Evolutionary conservation across 2,113 vertebrate species (phyloP).

Genomic region (Salvelinus fontinalis): DNA sequence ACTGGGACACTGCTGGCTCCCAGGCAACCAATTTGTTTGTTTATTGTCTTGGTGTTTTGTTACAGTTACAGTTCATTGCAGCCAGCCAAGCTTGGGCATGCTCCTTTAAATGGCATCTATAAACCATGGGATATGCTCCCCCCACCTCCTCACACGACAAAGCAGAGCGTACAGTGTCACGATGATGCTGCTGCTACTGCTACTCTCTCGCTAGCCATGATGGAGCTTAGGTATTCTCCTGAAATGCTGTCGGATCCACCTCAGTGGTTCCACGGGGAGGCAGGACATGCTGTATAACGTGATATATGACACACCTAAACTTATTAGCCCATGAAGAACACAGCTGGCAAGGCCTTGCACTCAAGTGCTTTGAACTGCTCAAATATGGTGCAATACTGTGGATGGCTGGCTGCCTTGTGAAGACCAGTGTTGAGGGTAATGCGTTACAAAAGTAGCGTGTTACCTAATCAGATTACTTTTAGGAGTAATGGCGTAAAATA

Average conservation of each 20-base stretch:
- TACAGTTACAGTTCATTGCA: constrained; percentile 73
- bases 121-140: constrained; percentile 63
- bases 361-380: constrained; percentile 43
- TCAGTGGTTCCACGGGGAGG: constrained; percentile 41
- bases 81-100: constrained; percentile 61
- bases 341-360: not conserved
- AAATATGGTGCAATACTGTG: constrained; percentile 59
- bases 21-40: constrained; percentile 76
- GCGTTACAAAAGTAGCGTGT: no score
- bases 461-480: no score
- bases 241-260: constrained; percentile 51
- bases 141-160: constrained; percentile 7
- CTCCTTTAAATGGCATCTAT: constrained; percentile 76
- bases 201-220: constrained; percentile 23
- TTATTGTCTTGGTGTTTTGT: constrained; percentile 77
- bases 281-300: constrained; percentile 27
- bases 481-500: no score
- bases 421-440: constrained; percentile 38
- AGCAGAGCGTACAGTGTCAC: not conserved
- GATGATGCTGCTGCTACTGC: constrained; percentile 26
- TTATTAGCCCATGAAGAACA: no score
- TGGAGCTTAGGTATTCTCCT: constrained; percentile 48
- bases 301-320: not conserved
- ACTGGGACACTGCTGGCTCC: constrained; percentile 65
- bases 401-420: constrained; percentile 54